Evolutionary conservation across 2,797 vertebrate species (phyloP).

Genomic region (Melanitta fusca): DNA sequence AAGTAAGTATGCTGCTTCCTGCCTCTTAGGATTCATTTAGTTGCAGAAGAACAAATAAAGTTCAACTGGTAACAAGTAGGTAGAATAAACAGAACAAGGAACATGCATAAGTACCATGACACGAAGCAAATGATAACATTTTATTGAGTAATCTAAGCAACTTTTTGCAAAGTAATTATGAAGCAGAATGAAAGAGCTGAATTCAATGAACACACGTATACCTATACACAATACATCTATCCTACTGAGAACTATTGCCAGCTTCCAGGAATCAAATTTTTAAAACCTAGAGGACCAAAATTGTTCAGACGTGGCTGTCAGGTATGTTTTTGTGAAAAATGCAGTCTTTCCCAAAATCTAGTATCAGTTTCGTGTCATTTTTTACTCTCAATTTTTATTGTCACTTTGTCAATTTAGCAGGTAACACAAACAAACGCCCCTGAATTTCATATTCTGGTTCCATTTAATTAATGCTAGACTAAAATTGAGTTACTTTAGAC

Average conservation of each 20-base stretch:
- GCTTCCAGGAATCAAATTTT: neutral
- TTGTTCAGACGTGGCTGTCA: neutral
- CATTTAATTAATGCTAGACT: neutral
- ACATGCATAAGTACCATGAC: neutral
- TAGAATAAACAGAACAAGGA: neutral
- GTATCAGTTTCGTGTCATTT: neutral
- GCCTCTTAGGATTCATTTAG: fast-evolving
- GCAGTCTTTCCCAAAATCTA: neutral
- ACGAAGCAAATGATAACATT: neutral
- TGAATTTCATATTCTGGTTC: neutral
- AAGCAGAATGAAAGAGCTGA: neutral
- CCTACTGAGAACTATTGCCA: neutral
- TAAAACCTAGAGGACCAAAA: neutral
- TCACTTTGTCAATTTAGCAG: neutral
- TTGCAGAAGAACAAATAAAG: neutral
- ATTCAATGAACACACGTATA: neutral
- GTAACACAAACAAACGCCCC: neutral
- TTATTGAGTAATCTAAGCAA: neutral
- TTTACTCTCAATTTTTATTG: neutral
- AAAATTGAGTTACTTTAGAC: neutral
- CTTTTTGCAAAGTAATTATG: neutral
- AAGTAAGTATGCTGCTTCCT: neutral
- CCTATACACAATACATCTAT: neutral
- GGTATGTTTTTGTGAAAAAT: neutral
- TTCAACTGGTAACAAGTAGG: neutral